Evolutionary conservation across 2,888 invertebrate genomes (phyloP), one percentile per base, ranked within the genome.

Genomic region (Myopa testacea): DNA sequence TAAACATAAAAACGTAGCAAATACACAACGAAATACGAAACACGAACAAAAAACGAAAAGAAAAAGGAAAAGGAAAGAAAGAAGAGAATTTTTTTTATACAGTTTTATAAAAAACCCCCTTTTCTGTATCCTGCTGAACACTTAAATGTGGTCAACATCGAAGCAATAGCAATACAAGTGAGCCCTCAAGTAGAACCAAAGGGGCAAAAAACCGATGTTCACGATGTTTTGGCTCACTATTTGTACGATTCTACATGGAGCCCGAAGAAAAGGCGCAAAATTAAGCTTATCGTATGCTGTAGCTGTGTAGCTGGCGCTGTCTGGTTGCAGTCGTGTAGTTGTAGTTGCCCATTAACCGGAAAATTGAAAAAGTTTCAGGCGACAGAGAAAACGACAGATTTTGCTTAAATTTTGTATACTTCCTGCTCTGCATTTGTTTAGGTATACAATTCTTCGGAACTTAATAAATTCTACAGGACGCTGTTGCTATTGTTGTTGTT

Each of bases 331-430:
- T 16, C 55, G n/a, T n/a, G 55, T 12, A 55, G 55, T 45, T 45
- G 45, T 45, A 1, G 45, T 5, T n/a, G 55, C 55, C 72, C 77
- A 76, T 80, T 76, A 77, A 77, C 75, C 80, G 78, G 78, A 80
- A 80, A 80, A 80, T 80, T 62, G 78, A 77, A 78, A 80, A 80
- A 78, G 34, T 78, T 80, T 76, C 26, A 4, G 62, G 62, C 26
- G 34, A 58, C 62, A 26, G 19, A 26, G 34, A 62, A 62, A 26
- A 26, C 62, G 62, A 45, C 10, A 45, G 62, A 62, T 26, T 12
- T 62, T 1, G 19, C 3, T 62, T 26, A 26, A 4, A 1, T 62
- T 26, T 62, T 62, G 7, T n/a, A 45, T 62, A 26, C 8, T 62
- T 12, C 62, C 26, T 62, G 19, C 2, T 4, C 4, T 62, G 26